Evolutionary conservation across 92 coral and sea anemone genomes (phyloP), one percentile per base, ranked within the genome.

Genomic region (Micromussa lordhowensis): DNA sequence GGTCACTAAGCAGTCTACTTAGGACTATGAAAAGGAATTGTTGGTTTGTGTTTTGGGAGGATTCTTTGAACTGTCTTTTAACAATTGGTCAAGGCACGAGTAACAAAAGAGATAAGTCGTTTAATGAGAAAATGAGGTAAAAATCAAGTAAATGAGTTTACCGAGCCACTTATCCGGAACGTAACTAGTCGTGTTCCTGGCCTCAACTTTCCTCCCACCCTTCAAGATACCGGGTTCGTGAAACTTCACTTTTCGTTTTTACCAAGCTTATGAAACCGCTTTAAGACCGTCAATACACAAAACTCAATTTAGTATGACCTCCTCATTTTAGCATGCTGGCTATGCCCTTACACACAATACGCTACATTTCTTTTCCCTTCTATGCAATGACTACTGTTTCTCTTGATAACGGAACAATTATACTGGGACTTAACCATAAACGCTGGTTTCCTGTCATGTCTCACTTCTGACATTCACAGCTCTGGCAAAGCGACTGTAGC

Each of bases 401-500:
- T n/a, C n/a, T n/a, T n/a, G n/a, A n/a, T n/a, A n/a, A n/a, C n/a
- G n/a, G n/a, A n/a, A n/a, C n/a, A n/a, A n/a, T n/a, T n/a, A n/a
- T n/a, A n/a, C n/a, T n/a, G n/a, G n/a, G n/a, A n/a, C n/a, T n/a
- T n/a, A n/a, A n/a, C n/a, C n/a, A n/a, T n/a, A n/a, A n/a, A n/a
- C n/a, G n/a, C n/a, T n/a, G n/a, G n/a, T n/a, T n/a, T n/a, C n/a
- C n/a, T n/a, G n/a, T n/a, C n/a, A n/a, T 21, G 49, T 14, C 83
- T 73, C 78, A 44, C 22, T 74, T 63, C 51, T 82, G 83, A 78
- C 85, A 89, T 19, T 36, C 85, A 70, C 92, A 89, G n/a, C 61
- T 51, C 77, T 84, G 61, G 63, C 92, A 89, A 89, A 83, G 88
- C 58, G 84, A 80, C 74, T 82, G 87, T 28, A 88, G 34, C 26